Percentiles rank a stretch among this genome's conserved stretches.
These are phyloP conservation scores for Eupleurogrammus muticus DNA, from an alignment of 2,797 vertebrate species.

Conservation along the genomic window DNA sequence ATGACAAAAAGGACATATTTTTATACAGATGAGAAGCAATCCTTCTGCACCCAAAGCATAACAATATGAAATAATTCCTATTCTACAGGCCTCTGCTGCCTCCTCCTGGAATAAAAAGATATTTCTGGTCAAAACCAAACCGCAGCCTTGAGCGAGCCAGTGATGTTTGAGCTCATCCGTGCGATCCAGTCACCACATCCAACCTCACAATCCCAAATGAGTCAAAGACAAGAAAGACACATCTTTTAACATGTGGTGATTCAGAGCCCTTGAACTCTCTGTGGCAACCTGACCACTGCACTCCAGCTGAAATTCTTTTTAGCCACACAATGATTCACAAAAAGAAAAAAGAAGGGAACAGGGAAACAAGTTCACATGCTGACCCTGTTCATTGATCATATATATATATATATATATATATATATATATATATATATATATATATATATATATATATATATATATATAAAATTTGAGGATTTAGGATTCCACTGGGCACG, in stretches of 20 bases:
- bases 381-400: too few relatives aligned
- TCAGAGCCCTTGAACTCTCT: not conserved
- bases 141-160: not conserved
- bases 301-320: too few relatives aligned
- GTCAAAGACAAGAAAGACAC: not conserved
- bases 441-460: too few relatives aligned
- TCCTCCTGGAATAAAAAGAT: conserved; percentile 43
- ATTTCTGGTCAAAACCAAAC: not conserved
- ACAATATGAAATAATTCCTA: not conserved
- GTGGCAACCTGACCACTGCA: not conserved
- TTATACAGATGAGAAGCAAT: not conserved
- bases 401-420: too few relatives aligned
- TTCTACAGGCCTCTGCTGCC: conserved; percentile 55
- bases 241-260: not conserved
- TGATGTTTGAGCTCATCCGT: not conserved
- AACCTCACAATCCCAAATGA: not conserved
- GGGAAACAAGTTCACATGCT: too few relatives aligned
- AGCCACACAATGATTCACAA: not conserved
- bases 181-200: not conserved
- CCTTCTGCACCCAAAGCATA: not conserved
- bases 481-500: too few relatives aligned
- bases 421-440: too few relatives aligned
- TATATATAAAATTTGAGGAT: too few relatives aligned
- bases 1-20: too few relatives aligned
- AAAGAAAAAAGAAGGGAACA: not conserved